Conservation (phyloP, 1,140 invertebrate genomes). For the Parasteatoda tepidariorum region DNA sequence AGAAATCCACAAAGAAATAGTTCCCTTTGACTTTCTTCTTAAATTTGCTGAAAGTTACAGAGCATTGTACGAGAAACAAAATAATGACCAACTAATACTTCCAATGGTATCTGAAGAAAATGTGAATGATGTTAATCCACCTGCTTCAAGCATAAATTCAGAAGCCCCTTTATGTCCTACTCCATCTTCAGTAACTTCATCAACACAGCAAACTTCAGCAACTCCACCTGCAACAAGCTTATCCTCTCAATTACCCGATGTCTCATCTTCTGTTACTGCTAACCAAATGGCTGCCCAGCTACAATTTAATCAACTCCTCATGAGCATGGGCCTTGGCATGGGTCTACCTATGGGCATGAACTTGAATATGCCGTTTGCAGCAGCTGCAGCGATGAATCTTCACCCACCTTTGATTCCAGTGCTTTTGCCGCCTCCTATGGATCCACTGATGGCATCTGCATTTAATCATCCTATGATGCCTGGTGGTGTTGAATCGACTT, state of each 20-base stretch:
- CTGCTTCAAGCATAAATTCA: conserved; percentile 23
- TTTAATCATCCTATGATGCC: conserved; percentile 63
- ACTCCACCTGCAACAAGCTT: conserved; percentile 48
- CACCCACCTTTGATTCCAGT: conserved; percentile 88
- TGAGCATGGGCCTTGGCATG: conserved; percentile 77
- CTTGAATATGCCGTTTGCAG: conserved; percentile 72
- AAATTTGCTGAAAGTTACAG: conserved; percentile 92
- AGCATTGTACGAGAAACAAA: conserved; percentile 84
- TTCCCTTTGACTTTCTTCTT: conserved; percentile 89
- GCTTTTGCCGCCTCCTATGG: conserved; percentile 80
- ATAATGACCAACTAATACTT: conserved; percentile 8
- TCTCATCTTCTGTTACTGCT: conserved; percentile 75
- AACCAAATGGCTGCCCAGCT: conserved; percentile 79
- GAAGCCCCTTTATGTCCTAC: conserved; percentile 54
- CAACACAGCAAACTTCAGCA: conserved; percentile 1
- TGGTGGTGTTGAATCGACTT: conserved; percentile 64
- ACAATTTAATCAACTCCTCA: conserved; percentile 81
- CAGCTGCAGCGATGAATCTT: conserved; percentile 85
- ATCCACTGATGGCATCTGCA: conserved; percentile 65
- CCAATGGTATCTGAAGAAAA: conserved; percentile 12
- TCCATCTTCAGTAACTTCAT: conserved; percentile 43
- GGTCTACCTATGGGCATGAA: conserved; percentile 80
- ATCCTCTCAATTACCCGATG: conserved; percentile 36
- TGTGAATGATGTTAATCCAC: conserved; percentile 24
- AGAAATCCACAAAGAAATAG: conserved; percentile 91